These are phyloP conservation scores for Willisornis vidua DNA, from an alignment of 2,113 vertebrate species.

Conservation along the genomic window DNA sequence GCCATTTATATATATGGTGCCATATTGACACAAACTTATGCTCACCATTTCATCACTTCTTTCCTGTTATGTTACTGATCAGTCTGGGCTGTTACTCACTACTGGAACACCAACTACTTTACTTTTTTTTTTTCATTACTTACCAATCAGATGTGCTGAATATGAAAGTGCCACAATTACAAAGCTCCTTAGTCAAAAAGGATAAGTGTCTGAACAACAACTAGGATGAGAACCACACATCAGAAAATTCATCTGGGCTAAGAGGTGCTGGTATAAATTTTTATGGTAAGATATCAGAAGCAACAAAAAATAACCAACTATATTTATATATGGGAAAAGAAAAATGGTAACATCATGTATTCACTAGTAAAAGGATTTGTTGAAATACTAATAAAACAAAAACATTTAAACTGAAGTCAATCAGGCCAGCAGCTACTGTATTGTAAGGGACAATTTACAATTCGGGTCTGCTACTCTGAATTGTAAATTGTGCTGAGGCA, in stretches of 20 bases:
- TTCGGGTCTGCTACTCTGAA: background rate
- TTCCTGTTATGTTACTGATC: slow-evolving; percentile 33
- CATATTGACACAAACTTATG: slow-evolving; percentile 41
- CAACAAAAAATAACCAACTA: background rate
- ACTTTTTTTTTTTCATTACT: background rate
- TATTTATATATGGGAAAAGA: background rate
- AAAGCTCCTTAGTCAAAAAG: background rate
- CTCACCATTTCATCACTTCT: slow-evolving; percentile 19
- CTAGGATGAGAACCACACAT: background rate
- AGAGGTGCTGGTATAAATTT: slow-evolving; percentile 1
- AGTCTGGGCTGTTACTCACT: slow-evolving; percentile 3
- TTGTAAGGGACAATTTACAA: background rate
- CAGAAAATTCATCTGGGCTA: slow-evolving; percentile 22
- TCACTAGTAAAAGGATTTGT: background rate
- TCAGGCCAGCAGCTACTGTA: background rate
- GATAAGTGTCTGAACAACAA: background rate
- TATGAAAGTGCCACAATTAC: background rate
- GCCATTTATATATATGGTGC: slow-evolving; percentile 1
- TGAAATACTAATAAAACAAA: background rate
- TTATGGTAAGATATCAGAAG: slow-evolving; percentile 35
- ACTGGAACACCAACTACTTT: background rate
- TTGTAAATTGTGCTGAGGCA: background rate
- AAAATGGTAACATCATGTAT: background rate
- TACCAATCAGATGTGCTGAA: background rate
- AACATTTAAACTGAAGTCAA: background rate